Base-by-base conservation (phyloP, 2,888 invertebrate species). In the Deroplatys truncata region DNA sequence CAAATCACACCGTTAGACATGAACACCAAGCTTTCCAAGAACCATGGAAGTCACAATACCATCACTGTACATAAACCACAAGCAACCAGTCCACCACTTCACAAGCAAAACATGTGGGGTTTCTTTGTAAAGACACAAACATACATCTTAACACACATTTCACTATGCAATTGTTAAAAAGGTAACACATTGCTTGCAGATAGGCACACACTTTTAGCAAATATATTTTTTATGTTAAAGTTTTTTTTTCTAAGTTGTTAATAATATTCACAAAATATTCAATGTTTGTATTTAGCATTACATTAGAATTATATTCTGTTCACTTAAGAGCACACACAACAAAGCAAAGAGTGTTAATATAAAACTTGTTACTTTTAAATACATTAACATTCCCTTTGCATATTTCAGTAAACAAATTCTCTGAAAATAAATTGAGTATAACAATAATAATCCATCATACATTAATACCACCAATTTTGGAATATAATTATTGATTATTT, bases 11-110 rank as follows among this genome's bases (percentile, higher is more conserved):
- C 87, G 31, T 86, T 28, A 84, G 20, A 82, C 82, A 82, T 29
- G 29, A 87, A 87, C 85, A 85, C 87, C 87, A 87, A n/a, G 28
- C 82, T 83, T 83, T 83, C 87, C 87, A 87, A 28, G 16, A 72
- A 28, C 29, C 56, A 86, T 43, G 31, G 56, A 86, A 86, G 56
- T 28, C 28, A 43, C 56, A 28, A 10, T 56, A 86, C 56, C 56
- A 72, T 72, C 29, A 82, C 49, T 86, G 56, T 88, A 83, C 83
- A 88, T 83, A 88, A 84, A 88, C 85, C 85, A 88, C 86, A 89
- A 89, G 86, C 89, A 82, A 89, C 85, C 89, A 89, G 35, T 89
- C 85, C 89, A 89, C 89, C 89, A 89, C 28, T 88, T 84, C 31
- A 83, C 87, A 84, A 88, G 84, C 88, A 84, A 84, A 28, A 56